phyloP scores from a whole-genome alignment of 2,113 vertebrate genomes.

The Tupaia tana region DNA sequence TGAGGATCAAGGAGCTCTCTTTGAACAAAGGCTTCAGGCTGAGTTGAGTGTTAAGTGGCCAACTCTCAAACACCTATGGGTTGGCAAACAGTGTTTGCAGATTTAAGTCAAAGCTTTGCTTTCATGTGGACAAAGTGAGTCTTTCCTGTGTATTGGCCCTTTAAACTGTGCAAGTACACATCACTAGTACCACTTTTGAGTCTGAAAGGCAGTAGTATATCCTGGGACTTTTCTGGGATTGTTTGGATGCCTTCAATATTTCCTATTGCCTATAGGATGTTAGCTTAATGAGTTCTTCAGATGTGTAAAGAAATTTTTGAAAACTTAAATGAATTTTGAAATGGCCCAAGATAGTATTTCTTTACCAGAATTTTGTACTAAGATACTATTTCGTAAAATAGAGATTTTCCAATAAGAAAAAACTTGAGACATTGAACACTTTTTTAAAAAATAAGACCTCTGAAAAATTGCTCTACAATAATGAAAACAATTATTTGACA shows the following conservation, averaged over 20 bases:
- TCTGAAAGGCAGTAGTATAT: neutral
- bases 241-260: neutral
- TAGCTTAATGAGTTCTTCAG: neutral
- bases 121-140: neutral
- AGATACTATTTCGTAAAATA: neutral
- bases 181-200: neutral
- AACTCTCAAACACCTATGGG: neutral
- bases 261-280: neutral
- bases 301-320: neutral
- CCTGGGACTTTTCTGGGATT: neutral
- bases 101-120: neutral
- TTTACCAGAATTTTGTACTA: neutral
- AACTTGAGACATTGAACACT: neutral
- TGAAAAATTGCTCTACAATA: slow-evolving; percentile 47
- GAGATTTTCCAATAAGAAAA: neutral
- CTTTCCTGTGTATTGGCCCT: neutral
- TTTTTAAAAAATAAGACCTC: neutral
- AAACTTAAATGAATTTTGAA: neutral
- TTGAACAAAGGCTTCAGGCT: slow-evolving; percentile 30
- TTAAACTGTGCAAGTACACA: neutral
- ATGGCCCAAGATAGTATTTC: neutral
- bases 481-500: slow-evolving; percentile 28
- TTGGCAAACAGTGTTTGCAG: slow-evolving; percentile 7
- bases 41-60: neutral
- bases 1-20: neutral